Evolutionary conservation across 2,888 invertebrate genomes (phyloP).

Genomic region (Thelaira solivaga): DNA sequence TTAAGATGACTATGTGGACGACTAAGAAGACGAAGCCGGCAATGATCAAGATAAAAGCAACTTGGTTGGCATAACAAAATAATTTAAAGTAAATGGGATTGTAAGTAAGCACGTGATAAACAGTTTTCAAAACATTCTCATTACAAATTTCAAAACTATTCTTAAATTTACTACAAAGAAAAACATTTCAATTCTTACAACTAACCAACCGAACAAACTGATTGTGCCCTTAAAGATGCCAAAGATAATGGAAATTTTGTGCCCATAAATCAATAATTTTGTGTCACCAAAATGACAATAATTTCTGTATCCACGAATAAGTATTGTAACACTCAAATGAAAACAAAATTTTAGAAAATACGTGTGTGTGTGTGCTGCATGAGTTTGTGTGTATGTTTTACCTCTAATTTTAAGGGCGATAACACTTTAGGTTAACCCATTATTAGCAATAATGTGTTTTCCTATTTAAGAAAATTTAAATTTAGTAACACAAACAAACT

Average conservation of each 20-base stretch:
- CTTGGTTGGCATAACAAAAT: no score
- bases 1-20: not conserved
- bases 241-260: not conserved
- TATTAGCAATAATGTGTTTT: slow-evolving; percentile 40
- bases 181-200: slow-evolving; percentile 34
- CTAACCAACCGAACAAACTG: slow-evolving; percentile 16
- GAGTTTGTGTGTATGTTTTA: no score
- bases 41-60: no score
- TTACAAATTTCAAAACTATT: slow-evolving; percentile 25
- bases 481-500: slow-evolving; percentile 31
- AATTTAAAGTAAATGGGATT: no score
- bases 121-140: no score
- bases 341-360: no score
- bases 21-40: no score
- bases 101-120: no score
- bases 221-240: not conserved
- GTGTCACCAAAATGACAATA: slow-evolving; percentile 30
- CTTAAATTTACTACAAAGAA: not conserved
- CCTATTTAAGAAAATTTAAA: slow-evolving; percentile 32
- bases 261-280: slow-evolving; percentile 54
- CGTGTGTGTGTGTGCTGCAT: no score
- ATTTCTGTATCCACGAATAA: not conserved
- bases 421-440: slow-evolving; percentile 60
- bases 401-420: slow-evolving; percentile 1
- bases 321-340: no score